phyloP scores from a whole-genome alignment of 2,888 invertebrate genomes.

The Nemoura dubitans region DNA sequence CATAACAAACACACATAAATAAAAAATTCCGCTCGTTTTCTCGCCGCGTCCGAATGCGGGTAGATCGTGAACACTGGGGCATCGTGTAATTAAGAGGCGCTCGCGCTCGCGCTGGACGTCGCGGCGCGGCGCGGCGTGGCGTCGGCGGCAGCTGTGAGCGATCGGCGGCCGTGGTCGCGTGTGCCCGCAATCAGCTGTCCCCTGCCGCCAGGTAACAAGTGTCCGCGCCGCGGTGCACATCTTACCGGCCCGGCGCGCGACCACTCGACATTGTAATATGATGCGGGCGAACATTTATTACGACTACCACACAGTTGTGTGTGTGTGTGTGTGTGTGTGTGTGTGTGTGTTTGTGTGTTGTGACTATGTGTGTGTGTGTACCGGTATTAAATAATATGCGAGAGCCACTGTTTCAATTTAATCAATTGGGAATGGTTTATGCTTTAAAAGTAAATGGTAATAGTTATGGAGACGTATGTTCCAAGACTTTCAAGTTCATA shows the following conservation, averaged over 20 bases:
- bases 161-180: not conserved
- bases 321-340: no score
- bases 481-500: no score
- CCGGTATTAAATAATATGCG: not conserved
- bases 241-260: not conserved
- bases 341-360: no score
- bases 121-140: not conserved
- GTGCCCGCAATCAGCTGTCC: not conserved
- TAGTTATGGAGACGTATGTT: no score
- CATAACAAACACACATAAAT: no score
- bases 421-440: not conserved
- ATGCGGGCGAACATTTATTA: not conserved
- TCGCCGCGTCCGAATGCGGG: not conserved
- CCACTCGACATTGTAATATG: constrained; percentile 12
- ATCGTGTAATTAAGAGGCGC: not conserved
- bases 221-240: not conserved
- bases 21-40: not conserved
- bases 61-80: not conserved
- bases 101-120: not conserved
- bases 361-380: not conserved
- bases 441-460: no score
- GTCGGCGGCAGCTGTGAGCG: not conserved
- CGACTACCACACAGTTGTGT: not conserved
- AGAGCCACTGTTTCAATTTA: not conserved
- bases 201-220: not conserved